Evolutionary conservation across 2,797 vertebrate genomes (phyloP), one percentile per base, ranked within the genome.

Genomic region (Momotus momota): DNA sequence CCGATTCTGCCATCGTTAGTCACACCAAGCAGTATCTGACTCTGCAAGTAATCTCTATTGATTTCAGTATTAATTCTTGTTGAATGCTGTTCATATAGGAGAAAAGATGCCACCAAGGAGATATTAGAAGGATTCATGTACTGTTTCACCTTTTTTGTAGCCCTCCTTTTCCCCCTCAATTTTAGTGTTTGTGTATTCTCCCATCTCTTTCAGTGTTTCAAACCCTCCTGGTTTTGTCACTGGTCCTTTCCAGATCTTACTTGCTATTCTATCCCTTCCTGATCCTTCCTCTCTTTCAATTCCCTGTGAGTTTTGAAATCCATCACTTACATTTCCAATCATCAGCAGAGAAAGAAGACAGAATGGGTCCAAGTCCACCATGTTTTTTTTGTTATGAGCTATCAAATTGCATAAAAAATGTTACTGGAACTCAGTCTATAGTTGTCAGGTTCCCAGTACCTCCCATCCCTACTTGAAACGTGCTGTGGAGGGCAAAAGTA

Each of bases 31-130:
- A 81, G 60, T 38, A 79, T 67, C 78, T 85, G 83, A 92, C 71
- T 86, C 73, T 86, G 74, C 73, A 81, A 88, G 58, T 88, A 88
- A 88, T 70, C 43, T 35, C 25, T 77, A 87, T 73, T 70, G 83
- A 95, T 80, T 95, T 88, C 81, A 88, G 55, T 82, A 90, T 88
- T 96, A 94, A 94, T 95, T 95, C 83, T 85, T 88, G 40, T 73
- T 93, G 95, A 94, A 92, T 71, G 74, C 27, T 81, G 43, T 79
- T 91, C 73, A 55, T 65, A 82, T 7, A 72, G 70, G 54, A 88
- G 29, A 91, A 94, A 66, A 77, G 25, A 55, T 72, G 55, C 15
- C 58, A 60, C 54, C 71, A 88, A 75, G 33, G 62, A 54, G 48
- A 94, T 91, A 33, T 51, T n/a, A 23, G 70, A 75, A 93, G 60